phyloP scores from a whole-genome alignment of 2,888 invertebrate genomes.

The Ashinkailepas kermadecensis region DNA sequence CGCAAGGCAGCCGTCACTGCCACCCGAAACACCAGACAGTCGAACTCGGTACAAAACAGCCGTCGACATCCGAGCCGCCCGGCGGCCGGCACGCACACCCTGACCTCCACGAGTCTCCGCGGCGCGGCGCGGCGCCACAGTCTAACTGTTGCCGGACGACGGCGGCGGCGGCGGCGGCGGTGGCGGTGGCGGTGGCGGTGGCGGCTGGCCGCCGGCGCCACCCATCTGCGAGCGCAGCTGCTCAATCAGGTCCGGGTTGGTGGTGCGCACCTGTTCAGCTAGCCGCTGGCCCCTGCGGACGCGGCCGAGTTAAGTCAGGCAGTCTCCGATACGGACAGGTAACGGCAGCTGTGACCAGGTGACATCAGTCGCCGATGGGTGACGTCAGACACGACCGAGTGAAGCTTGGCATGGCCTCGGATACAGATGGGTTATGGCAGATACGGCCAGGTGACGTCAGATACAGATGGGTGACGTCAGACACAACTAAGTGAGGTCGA shows the following conservation, averaged over 20 bases:
- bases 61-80: neutral
- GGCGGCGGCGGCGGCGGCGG: neutral
- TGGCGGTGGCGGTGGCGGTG: neutral
- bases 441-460: too few species aligned
- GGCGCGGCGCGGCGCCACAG: neutral
- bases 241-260: constrained; percentile 75
- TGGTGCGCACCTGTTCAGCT: constrained; percentile 70
- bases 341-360: too few species aligned
- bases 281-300: constrained; percentile 64
- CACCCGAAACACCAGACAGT: neutral
- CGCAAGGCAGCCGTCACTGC: neutral
- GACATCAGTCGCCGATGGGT: too few species aligned
- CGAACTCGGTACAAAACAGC: neutral
- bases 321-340: too few species aligned
- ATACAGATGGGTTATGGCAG: too few species aligned
- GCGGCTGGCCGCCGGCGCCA: constrained; percentile 20
- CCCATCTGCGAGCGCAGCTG: constrained; percentile 57
- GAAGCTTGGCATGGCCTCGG: too few species aligned
- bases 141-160: constrained; percentile 1
- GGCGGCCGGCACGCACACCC: neutral
- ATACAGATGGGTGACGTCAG: too few species aligned
- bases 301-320: neutral
- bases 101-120: neutral
- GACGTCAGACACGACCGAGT: too few species aligned
- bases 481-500: too few species aligned